Evolutionary conservation across 2,113 vertebrate genomes (phyloP).

Genomic region (Isichthys henryi): DNA sequence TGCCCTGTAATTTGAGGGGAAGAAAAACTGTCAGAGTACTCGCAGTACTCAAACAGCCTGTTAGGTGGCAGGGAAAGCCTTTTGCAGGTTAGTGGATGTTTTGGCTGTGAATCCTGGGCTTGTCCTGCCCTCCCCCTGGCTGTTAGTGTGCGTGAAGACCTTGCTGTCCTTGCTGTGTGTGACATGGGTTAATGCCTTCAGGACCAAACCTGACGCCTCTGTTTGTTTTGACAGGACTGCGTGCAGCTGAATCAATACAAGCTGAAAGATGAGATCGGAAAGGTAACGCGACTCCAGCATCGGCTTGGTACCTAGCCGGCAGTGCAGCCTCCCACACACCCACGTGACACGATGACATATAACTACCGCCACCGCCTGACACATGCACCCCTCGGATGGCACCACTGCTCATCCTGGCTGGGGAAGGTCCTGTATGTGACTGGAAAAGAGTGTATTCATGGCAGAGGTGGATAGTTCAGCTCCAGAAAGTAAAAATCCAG

Average conservation of each 20-base stretch:
- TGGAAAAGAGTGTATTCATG: constrained; percentile 20
- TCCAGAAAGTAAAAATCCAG: too few species aligned
- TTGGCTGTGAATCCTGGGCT: not conserved
- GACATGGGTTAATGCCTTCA: not conserved
- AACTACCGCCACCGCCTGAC: not conserved
- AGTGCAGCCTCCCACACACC: not conserved
- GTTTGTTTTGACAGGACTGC: constrained; percentile 69
- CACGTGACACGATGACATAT: not conserved
- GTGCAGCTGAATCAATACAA: constrained; percentile 98
- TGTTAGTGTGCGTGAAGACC: too few species aligned
- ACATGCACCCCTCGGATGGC: constrained; percentile 32
- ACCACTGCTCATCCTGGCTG: constrained; percentile 49
- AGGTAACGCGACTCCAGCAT: constrained; percentile 60
- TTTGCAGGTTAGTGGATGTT: not conserved
- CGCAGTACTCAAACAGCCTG: not conserved
- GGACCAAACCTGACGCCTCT: not conserved
- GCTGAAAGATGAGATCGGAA: constrained; percentile 95
- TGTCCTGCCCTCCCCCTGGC: not conserved
- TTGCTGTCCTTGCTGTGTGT: not conserved
- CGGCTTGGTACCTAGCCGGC: not conserved
- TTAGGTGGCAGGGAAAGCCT: not conserved
- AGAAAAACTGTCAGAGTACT: not conserved
- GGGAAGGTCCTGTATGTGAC: constrained; percentile 24
- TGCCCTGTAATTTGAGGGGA: not conserved
- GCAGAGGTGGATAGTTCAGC: too few species aligned